Percentiles rank a stretch among this genome's conserved stretches.
Conservation (phyloP, 30 jellyfish, hydroid and myxozoan species). For the Morbakka virulenta region DNA sequence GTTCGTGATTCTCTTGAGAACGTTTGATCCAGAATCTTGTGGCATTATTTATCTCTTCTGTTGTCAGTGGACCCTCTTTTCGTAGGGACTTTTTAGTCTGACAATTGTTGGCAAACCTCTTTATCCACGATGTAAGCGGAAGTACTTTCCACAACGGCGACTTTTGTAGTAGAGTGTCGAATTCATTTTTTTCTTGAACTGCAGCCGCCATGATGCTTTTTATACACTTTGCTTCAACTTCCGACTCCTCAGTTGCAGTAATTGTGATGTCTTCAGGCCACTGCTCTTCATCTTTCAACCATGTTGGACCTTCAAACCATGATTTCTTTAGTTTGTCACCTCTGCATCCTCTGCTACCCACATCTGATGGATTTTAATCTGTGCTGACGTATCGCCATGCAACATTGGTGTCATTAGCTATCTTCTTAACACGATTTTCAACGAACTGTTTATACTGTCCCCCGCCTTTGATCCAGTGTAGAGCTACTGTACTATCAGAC, state of each 20-base stretch:
- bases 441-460: conserved; percentile 52
- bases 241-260: conserved; percentile 9
- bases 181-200: neutral
- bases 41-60: conserved; percentile 17
- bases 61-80: conserved; percentile 34
- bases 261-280: too few species aligned
- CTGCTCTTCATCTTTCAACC: too few species aligned
- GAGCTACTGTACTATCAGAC: too few species aligned
- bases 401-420: conserved; percentile 5
- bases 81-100: neutral
- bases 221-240: conserved; percentile 15
- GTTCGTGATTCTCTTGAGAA: neutral
- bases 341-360: too few species aligned
- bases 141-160: conserved; percentile 4
- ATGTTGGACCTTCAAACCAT: conserved; percentile 39
- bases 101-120: too few species aligned
- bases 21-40: conserved; percentile 13
- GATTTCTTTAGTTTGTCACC: neutral
- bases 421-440: conserved; percentile 47
- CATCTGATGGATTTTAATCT: too few species aligned
- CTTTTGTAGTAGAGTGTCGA: too few species aligned
- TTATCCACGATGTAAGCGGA: conserved; percentile 36
- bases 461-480: too few species aligned
- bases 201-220: conserved; percentile 28
- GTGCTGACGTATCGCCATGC: too few species aligned